Evolutionary conservation across 1,140 invertebrate genomes (phyloP).

Genomic region (Ridgeia piscesae): DNA sequence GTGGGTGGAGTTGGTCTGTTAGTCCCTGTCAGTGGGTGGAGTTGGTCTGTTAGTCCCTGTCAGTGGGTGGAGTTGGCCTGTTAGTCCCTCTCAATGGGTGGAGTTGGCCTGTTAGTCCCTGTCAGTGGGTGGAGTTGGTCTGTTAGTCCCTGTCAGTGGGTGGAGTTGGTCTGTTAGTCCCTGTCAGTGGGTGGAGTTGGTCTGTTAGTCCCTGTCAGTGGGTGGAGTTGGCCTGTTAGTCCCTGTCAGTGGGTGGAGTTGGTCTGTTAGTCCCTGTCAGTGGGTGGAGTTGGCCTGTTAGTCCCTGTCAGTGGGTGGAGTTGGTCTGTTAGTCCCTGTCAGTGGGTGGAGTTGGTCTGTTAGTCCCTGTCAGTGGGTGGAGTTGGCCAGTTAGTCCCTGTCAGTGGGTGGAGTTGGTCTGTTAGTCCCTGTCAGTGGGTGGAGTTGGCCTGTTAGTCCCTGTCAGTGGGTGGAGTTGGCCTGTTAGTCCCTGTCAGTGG

Average conservation of each 20-base stretch:
- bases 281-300: background rate
- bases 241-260: background rate
- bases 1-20: background rate
- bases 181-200: background rate
- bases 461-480: background rate
- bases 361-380: background rate
- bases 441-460: background rate
- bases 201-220: background rate
- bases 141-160: background rate
- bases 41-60: background rate
- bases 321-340: background rate
- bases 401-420: background rate
- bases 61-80: background rate
- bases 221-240: background rate
- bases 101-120: background rate
- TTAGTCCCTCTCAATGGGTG: background rate
- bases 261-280: background rate
- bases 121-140: background rate
- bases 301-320: background rate
- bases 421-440: background rate
- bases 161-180: background rate
- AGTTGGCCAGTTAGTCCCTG: background rate
- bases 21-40: background rate
- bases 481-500: background rate
- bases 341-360: background rate